These are phyloP conservation scores for Zosterops hypoxanthus DNA, from an alignment of 2,113 vertebrate species.

Conservation along the genomic window DNA sequence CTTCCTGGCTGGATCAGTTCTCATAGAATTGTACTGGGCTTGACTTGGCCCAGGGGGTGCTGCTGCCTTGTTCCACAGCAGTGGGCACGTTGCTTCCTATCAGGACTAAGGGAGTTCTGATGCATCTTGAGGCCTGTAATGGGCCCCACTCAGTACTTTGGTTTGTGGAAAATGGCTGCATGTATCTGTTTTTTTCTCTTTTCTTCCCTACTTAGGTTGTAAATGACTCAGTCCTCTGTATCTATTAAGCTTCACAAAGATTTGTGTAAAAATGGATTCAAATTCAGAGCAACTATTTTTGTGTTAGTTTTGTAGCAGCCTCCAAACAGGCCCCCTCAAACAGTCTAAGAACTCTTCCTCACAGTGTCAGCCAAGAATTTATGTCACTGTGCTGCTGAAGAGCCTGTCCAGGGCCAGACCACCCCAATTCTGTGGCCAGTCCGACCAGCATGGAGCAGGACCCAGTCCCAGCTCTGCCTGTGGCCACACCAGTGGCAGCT, in stretches of 20 bases:
- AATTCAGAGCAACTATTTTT: not conserved
- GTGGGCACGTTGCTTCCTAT: accelerated
- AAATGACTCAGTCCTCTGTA: not conserved
- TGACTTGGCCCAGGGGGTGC: not conserved
- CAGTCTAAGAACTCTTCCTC: not conserved
- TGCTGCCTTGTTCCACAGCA: not conserved
- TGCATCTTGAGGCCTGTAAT: not conserved
- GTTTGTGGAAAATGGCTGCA: not conserved
- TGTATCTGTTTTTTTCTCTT: not conserved
- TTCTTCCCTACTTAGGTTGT: not conserved
- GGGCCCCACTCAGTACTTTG: not conserved
- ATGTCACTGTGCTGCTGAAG: not conserved
- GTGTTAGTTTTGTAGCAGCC: not conserved
- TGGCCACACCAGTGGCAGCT: not conserved
- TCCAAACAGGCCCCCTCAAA: not conserved
- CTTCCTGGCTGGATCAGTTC: not conserved
- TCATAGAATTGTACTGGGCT: not conserved
- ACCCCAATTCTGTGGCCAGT: not conserved
- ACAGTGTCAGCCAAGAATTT: not conserved
- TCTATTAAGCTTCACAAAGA: not conserved
- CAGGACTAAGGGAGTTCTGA: accelerated
- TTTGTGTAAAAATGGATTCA: not conserved
- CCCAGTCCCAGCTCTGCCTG: not conserved
- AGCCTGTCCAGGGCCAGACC: not conserved
- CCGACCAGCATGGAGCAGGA: not conserved